Base-by-base conservation (phyloP, 2,113 vertebrate genomes). In the Sterrhoptilus dennistouni region DNA sequence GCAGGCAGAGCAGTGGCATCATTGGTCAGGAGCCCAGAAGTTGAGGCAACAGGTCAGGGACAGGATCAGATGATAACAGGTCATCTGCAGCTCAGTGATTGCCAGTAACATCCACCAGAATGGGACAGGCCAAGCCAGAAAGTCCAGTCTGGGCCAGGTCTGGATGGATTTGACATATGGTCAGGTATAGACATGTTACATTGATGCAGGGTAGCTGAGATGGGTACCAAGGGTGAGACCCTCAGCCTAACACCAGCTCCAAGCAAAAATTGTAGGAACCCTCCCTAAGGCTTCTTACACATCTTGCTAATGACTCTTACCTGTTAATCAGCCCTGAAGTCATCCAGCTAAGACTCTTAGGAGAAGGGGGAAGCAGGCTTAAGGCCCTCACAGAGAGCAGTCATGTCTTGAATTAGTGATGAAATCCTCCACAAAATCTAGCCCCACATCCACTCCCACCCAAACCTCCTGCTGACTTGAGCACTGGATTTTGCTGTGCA, bases 121-220 rank as follows among this genome's bases (percentile, higher is more conserved):
- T 45, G 14, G 80, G 45, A 61, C 64, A 84, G 50, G 69, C 61
- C 27, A 25, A 80, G 53, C 27, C 47, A 83, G 65, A 77, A 88
- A 78, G 31, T 70, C 13, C 65, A 60, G 53, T 42, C 57, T 45
- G 36, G 36, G 60, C 36, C 50, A 70, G 54, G 12, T 60, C 49
- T 80, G 83, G 54, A 35, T 54, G 0, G 0, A 6, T 86, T 50
- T 47, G 38, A 28, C 69, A 31, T 1, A 0, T 27, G 28, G 40
- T 64, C 53, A 33, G 47, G 12, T 45, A 18, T 3, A n/a, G 56
- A 40, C 1, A 2, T 11, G 45, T 21, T 45, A 45, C 45, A 45
- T 65, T 56, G 33, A 40, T 80, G 50, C 22, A 36, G 4, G 8
- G 35, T 44, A 82, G 50, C 57, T 92, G 49, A 53, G 23, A 18